Base-by-base conservation (phyloP, 2,113 vertebrate genomes). In the Ophiodon elongatus region DNA sequence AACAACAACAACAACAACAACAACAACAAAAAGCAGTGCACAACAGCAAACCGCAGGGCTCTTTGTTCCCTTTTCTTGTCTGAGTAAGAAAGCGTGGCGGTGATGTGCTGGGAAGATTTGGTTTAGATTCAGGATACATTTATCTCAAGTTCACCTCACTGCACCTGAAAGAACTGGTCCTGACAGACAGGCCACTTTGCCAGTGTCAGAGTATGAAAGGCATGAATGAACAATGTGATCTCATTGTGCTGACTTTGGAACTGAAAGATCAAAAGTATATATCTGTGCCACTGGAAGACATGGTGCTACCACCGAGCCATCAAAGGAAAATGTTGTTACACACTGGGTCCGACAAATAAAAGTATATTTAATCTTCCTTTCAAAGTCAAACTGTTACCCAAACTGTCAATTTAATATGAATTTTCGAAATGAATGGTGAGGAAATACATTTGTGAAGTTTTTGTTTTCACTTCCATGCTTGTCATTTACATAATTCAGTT, bases 81-180 rank as follows among this genome's bases (percentile, higher is more conserved):
- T 17, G 72, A 68, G 73, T 52, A 63, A 77, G 67, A 68, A 25
- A 62, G 59, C 70, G 76, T 0, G 27, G 62, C 68, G 52, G 65
- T 76, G 84, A 88, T 81, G 54, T 60, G 70, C 73, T 0, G 25
- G 72, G 65, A 79, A 85, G 80, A 82, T 86, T 92, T 90, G 83
- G 85, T 93, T 91, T 86, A 54, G 72, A 90, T 92, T 93, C 92
- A 93, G 85, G 85, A 88, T 87, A 73, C 80, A 89, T 93, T 91
- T 93, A 91, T 88, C 85, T 90, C 83, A 91, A 93, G 86, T 89
- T 86, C 80, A 87, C 76, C 79, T 93, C 89, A 88, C 79, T 89
- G 91, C 91, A 88, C 84, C 85, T 93, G 85, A 90, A 88, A 90
- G 90, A 87, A 79, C 68, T 83, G 83, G 86, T 91, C 66, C 73